Evolutionary conservation across 2,797 vertebrate genomes (phyloP).

Genomic region (Paratrypauchen microcephalus): DNA sequence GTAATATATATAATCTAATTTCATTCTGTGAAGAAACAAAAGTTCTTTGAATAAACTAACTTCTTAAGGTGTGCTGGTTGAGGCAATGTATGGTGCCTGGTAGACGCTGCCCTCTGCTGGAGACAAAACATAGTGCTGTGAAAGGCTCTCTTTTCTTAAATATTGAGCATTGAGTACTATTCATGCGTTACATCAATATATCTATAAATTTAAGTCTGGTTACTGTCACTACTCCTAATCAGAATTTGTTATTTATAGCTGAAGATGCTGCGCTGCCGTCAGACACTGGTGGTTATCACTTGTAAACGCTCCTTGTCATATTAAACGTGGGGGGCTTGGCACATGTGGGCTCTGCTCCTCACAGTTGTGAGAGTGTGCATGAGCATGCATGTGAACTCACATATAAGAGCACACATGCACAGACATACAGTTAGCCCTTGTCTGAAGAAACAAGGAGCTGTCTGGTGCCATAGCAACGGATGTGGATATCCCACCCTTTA

Average conservation of each 20-base stretch:
- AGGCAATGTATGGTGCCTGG: slow-evolving; percentile 26
- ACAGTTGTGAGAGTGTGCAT: slow-evolving; percentile 35
- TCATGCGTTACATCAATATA: background rate
- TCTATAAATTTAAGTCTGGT: slow-evolving; percentile 19
- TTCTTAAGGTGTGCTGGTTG: background rate
- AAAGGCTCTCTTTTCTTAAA: background rate
- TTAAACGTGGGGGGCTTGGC: slow-evolving; percentile 24
- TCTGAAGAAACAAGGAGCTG: slow-evolving; percentile 86
- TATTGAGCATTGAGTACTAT: background rate
- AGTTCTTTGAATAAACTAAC: background rate
- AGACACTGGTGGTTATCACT: slow-evolving; percentile 42
- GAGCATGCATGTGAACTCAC: slow-evolving; percentile 4
- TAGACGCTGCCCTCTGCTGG: slow-evolving; percentile 74
- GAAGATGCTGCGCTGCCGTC: slow-evolving; percentile 24
- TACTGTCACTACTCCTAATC: slow-evolving; percentile 27
- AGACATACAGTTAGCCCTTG: slow-evolving; percentile 79
- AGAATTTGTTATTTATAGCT: slow-evolving; percentile 32
- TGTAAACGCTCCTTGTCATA: slow-evolving; percentile 34
- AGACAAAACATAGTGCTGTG: slow-evolving; percentile 23
- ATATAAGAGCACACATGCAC: slow-evolving; percentile 34
- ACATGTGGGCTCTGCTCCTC: slow-evolving; percentile 27
- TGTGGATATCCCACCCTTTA: slow-evolving; percentile 87
- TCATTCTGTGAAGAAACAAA: background rate
- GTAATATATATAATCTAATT: background rate
- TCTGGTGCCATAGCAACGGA: slow-evolving; percentile 96